phyloP scores from a whole-genome alignment of 2,797 vertebrate species.

The Pseudochirops corinnae region DNA sequence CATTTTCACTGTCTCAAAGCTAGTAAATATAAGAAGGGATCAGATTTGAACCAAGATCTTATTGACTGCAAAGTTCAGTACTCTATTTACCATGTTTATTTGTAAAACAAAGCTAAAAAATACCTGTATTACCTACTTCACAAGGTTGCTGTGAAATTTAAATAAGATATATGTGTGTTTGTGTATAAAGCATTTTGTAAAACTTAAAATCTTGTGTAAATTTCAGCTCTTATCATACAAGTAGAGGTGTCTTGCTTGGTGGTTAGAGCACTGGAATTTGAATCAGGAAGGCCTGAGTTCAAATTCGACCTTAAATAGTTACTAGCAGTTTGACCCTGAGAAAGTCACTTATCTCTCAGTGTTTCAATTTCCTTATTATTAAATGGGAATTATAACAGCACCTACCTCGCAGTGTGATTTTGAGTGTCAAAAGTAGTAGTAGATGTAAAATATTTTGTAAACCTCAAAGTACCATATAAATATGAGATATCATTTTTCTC shows the following conservation, averaged over 20 bases:
- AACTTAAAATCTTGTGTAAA: neutral
- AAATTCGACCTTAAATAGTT: neutral
- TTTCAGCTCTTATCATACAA: neutral
- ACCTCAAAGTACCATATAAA: neutral
- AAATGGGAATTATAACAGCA: neutral
- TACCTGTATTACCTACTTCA: neutral
- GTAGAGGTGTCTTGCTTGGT: neutral
- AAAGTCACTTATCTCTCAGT: neutral
- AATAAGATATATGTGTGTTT: neutral
- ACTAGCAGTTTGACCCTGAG: neutral
- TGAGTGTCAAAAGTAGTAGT: neutral
- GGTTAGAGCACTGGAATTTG: neutral
- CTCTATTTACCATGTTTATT: neutral
- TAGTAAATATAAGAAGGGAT: neutral
- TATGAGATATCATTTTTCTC: neutral
- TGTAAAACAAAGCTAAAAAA: neutral
- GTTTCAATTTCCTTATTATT: neutral
- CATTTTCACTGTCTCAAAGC: too few relatives aligned
- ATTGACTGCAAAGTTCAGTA: neutral
- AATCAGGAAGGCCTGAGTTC: neutral
- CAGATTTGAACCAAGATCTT: neutral
- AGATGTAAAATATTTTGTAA: neutral
- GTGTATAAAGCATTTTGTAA: neutral
- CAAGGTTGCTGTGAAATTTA: neutral
- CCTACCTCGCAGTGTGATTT: neutral